These are phyloP conservation scores for Coelopa pilipes DNA, from an alignment of 2,888 invertebrate genomes.

Conservation along the genomic window DNA sequence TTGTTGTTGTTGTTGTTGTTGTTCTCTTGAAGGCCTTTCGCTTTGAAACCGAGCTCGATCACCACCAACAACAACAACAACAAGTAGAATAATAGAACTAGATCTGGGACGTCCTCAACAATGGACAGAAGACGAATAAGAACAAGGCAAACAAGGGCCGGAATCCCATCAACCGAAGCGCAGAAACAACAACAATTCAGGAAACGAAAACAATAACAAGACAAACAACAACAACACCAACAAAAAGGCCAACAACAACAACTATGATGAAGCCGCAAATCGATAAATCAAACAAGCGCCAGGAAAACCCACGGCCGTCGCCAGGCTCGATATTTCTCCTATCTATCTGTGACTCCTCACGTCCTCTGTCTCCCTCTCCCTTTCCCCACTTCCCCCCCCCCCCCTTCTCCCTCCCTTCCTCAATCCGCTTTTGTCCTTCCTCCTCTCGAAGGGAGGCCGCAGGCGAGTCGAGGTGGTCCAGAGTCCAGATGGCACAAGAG, in stretches of 20 bases:
- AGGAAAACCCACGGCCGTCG: too few relatives aligned
- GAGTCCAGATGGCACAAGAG: too few relatives aligned
- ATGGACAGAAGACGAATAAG: too few relatives aligned
- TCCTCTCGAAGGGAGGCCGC: too few relatives aligned
- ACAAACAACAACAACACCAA: not conserved
- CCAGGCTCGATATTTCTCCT: too few relatives aligned
- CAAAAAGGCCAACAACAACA: not conserved
- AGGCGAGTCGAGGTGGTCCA: too few relatives aligned
- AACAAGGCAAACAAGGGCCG: too few relatives aligned
- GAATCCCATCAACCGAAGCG: not conserved
- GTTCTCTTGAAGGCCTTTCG: constrained; percentile 15
- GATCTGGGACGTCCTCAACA: too few relatives aligned
- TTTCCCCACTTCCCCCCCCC: not conserved
- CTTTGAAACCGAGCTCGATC: constrained; percentile 11
- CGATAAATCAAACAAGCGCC: not conserved
- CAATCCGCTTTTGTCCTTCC: too few relatives aligned
- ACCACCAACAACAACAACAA: constrained; percentile 7
- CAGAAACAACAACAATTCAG: not conserved
- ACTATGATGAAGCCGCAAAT: constrained; percentile 24
- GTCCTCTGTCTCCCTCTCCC: not conserved
- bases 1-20: constrained; percentile 10
- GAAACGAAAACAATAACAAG: not conserved
- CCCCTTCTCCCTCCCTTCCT: not conserved
- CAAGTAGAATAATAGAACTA: constrained; percentile 4
- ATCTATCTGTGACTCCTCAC: too few relatives aligned